A percentile compares a stretch with the other conserved stretches of the same genome.
phyloP scores from a whole-genome alignment of 2,113 vertebrate genomes.

The Alectura lathami region DNA sequence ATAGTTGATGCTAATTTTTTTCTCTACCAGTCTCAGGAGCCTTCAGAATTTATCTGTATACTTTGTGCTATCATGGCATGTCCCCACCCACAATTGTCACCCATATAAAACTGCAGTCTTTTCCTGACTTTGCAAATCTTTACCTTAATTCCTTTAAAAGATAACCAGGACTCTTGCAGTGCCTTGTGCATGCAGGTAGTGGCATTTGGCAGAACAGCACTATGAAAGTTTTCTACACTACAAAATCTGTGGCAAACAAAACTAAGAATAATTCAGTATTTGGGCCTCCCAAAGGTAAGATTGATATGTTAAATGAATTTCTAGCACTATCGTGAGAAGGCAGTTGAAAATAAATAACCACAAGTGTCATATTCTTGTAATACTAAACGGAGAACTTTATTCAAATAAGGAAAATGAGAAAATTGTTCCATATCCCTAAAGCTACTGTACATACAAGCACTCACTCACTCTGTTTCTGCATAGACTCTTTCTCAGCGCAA shows the following conservation, averaged over 20 bases:
- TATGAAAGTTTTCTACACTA: neutral
- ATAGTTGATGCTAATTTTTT: neutral
- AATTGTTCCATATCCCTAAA: neutral
- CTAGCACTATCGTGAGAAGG: neutral
- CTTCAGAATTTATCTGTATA: neutral
- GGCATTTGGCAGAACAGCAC: neutral
- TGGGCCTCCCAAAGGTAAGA: neutral
- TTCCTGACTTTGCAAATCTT: neutral
- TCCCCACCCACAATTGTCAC: neutral
- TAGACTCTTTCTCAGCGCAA: neutral
- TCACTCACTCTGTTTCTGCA: neutral
- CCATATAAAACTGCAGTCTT: neutral
- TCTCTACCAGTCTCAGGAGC: neutral
- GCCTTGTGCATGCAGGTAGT: neutral
- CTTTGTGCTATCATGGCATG: neutral
- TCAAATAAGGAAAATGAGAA: neutral
- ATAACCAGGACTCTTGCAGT: neutral
- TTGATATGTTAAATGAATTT: neutral
- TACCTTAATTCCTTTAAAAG: neutral
- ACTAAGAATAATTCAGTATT: neutral
- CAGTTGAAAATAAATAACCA: constrained; percentile 12
- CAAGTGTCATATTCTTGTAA: neutral
- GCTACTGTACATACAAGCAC: neutral
- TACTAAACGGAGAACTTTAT: neutral
- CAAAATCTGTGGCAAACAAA: neutral